These are phyloP conservation scores for Alethe castanea DNA, from an alignment of 2,113 vertebrate genomes.

Conservation along the genomic window DNA sequence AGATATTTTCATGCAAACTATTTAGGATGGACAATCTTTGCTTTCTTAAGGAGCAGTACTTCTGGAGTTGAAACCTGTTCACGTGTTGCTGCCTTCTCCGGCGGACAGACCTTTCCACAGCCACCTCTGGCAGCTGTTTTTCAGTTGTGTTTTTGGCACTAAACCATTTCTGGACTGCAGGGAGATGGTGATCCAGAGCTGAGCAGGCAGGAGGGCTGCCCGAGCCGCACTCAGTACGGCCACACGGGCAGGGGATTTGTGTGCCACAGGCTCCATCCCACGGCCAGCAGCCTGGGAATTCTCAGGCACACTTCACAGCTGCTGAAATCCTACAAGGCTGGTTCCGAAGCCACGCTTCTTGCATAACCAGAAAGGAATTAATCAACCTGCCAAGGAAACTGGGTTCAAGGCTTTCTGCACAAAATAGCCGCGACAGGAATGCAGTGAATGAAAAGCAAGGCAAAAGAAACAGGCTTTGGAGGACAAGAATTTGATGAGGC, in stretches of 20 bases:
- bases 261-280: not conserved
- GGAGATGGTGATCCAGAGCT: not conserved
- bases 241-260: rapidly evolving
- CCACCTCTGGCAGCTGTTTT: not conserved
- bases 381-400: not conserved
- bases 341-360: not conserved
- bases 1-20: not conserved
- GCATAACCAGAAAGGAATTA: not conserved
- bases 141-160: not conserved
- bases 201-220: not conserved
- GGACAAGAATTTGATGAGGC: not conserved
- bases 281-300: not conserved
- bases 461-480: not conserved
- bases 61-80: not conserved
- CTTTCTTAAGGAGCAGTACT: not conserved
- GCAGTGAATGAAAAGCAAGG: not conserved
- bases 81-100: not conserved
- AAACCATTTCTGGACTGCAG: not conserved
- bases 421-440: not conserved
- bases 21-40: not conserved
- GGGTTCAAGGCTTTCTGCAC: not conserved
- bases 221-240: rapidly evolving
- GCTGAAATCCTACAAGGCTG: not conserved
- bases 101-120: not conserved
- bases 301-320: not conserved